Conservation (phyloP, 2,113 vertebrate species). For the Phaethornis superciliosus region DNA sequence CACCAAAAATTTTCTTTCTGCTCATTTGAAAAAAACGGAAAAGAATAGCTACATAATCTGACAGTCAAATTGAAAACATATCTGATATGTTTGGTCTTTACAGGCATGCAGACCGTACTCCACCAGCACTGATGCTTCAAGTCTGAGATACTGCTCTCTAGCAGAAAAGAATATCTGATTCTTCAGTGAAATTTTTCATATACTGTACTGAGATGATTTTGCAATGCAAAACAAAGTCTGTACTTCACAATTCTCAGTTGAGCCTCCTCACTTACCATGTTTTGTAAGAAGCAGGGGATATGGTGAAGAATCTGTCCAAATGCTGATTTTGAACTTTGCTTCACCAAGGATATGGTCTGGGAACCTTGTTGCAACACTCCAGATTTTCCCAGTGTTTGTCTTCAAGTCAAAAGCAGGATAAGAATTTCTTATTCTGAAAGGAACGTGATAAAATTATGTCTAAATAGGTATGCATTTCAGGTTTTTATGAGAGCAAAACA, state of each 20-base stretch:
- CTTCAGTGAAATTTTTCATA: neutral
- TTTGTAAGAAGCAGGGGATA: constrained; percentile 25
- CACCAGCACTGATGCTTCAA: neutral
- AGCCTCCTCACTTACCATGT: constrained; percentile 26
- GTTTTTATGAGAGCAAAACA: neutral
- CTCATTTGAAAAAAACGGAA: neutral
- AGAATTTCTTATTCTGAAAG: constrained; percentile 66
- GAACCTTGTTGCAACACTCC: constrained; percentile 55
- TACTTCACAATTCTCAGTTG: neutral
- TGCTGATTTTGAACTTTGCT: constrained; percentile 41
- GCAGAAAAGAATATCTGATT: neutral
- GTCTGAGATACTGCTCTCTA: neutral
- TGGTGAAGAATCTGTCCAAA: constrained; percentile 47
- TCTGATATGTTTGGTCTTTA: neutral
- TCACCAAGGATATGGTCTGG: constrained; percentile 48
- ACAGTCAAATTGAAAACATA: neutral
- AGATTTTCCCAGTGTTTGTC: constrained; percentile 72
- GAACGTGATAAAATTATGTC: neutral
- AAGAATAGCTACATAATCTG: neutral
- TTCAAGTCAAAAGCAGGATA: constrained; percentile 55
- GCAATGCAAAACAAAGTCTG: neutral
- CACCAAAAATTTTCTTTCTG: neutral
- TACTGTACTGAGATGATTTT: neutral
- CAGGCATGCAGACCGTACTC: neutral
- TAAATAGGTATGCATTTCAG: neutral